Base-by-base conservation (phyloP, 2,113 vertebrate genomes). In the Scomber colias region DNA sequence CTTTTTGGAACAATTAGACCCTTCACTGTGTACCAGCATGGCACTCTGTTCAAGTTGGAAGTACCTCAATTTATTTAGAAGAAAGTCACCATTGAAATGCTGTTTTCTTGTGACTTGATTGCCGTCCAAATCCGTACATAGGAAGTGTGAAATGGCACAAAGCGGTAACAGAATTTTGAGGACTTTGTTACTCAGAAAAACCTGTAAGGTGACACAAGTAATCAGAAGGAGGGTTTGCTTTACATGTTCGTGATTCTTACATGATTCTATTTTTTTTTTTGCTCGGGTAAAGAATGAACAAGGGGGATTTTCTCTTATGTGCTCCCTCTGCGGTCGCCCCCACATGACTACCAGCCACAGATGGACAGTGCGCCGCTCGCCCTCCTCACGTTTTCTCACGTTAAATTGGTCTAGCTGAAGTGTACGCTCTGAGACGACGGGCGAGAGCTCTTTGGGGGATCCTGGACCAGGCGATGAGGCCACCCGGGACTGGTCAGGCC, bases 361-460 rank as follows among this genome's bases (percentile, higher is more conserved):
- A 92, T 92, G 91, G 91, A 90, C 89, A 74, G 12, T 46, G 75
- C 59, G n/a, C 21, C 21, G 31, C 75, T 88, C 69, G 61, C 82
- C 83, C 86, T 89, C 79, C 82, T 89, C 82, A 78, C 30, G 53
- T 87, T 90, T 92, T 92, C 91, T 92, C 91, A 92, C 89, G 80
- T 92, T 92, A 90, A 92, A 92, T 92, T 90, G 91, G 89, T 90
- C 79, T 90, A 71, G 85, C 68, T 77, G 80, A 87, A 90, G 77
- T 78, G 87, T 77, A 79, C 11, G 59, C 80, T 77, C 71, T 11
- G 80, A 89, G 82, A 83, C 69, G 59, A 83, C 13, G 88, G 80
- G 81, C 71, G 82, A 83, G 82, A 88, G 79, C 87, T 92, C 87
- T 92, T 90, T 85, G 87, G 89, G 89, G 87, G 85, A 92, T 90